Evolutionary conservation across 2,888 invertebrate genomes (phyloP).

Genomic region (Euzophera pinguis): DNA sequence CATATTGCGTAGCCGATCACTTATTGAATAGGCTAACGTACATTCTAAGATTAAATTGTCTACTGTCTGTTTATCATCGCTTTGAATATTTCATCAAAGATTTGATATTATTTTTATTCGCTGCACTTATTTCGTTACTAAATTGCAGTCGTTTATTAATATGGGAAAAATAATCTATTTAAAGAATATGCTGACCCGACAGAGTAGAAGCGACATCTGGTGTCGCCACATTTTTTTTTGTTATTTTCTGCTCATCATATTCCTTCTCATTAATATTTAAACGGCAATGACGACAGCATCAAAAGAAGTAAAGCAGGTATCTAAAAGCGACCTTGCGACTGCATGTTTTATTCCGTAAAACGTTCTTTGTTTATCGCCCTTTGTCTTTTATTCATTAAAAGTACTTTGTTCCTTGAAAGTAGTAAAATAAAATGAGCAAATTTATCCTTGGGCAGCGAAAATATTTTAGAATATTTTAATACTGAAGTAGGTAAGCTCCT

Average conservation of each 20-base stretch:
- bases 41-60: too few species aligned
- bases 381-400: neutral
- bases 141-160: too few species aligned
- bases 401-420: neutral
- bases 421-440: neutral
- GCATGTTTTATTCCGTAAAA: too few species aligned
- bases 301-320: neutral
- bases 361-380: neutral
- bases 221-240: neutral
- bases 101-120: too few species aligned
- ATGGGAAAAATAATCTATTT: too few species aligned
- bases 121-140: too few species aligned
- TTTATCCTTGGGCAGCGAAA: conserved; percentile 13
- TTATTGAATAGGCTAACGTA: neutral
- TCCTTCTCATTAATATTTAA: neutral
- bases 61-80: neutral
- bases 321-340: neutral
- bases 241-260: neutral
- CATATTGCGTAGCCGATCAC: neutral
- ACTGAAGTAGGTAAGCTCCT: neutral
- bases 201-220: neutral
- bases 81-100: too few species aligned
- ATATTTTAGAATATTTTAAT: conserved; percentile 7
- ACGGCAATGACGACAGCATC: neutral
- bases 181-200: too few species aligned